Conservation (phyloP, 2,797 vertebrate genomes). For the Centropyge bicolor region DNA sequence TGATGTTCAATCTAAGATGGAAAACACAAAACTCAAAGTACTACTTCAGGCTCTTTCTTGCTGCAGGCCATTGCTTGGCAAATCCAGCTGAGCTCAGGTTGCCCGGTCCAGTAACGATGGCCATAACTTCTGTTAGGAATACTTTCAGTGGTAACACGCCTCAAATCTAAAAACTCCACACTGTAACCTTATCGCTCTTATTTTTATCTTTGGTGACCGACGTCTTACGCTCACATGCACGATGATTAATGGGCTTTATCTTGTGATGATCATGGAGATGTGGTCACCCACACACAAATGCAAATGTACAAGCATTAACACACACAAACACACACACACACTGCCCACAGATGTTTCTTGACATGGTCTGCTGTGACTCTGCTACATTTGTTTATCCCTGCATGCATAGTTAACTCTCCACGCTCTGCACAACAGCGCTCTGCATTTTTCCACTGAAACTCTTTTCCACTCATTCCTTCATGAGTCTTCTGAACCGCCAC, state of each 20-base stretch:
- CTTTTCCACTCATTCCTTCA: slow-evolving; percentile 43
- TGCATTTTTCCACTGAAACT: slow-evolving; percentile 60
- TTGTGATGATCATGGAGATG: slow-evolving; percentile 62
- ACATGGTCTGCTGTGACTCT: slow-evolving; percentile 65
- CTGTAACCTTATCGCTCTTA: slow-evolving; percentile 74
- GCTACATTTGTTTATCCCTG: slow-evolving; percentile 70
- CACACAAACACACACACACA: slow-evolving; percentile 39
- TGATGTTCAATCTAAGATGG: slow-evolving; percentile 20
- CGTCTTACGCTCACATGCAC: slow-evolving; percentile 60
- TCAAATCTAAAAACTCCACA: slow-evolving; percentile 70
- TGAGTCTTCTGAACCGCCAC: slow-evolving; percentile 5
- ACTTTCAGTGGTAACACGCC: slow-evolving; percentile 61
- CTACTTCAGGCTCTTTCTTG: slow-evolving; percentile 60
- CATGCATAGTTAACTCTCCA: slow-evolving; percentile 65
- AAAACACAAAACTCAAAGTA: slow-evolving; percentile 12
- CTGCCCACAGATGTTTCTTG: slow-evolving; percentile 75
- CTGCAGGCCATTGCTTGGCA: slow-evolving; percentile 60
- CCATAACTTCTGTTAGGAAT: slow-evolving; percentile 63
- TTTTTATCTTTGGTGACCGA: slow-evolving; percentile 69
- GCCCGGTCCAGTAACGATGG: slow-evolving; percentile 47
- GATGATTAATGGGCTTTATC: slow-evolving; percentile 64
- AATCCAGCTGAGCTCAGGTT: slow-evolving; percentile 69
- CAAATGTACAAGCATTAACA: slow-evolving; percentile 47
- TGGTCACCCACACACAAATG: slow-evolving; percentile 38
- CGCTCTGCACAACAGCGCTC: slow-evolving; percentile 53